Evolutionary conservation across 2,113 vertebrate species (phyloP).

Genomic region (Tragelaphus buxtoni): DNA sequence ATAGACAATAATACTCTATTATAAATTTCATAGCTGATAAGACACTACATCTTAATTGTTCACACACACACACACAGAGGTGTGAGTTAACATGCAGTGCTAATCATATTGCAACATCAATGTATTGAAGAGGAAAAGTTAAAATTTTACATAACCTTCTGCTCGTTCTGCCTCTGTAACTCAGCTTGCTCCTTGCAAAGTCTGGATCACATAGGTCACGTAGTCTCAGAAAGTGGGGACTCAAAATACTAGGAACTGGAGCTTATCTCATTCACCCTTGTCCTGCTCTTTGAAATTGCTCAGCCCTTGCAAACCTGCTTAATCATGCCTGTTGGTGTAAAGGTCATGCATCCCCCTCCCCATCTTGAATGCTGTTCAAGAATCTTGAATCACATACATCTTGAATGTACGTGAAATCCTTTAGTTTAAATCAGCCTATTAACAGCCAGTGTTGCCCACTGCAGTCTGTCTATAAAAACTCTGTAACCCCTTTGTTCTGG

Average conservation of each 20-base stretch:
- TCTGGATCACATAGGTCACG: background rate
- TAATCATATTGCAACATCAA: background rate
- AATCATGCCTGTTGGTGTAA: background rate
- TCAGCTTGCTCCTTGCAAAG: background rate
- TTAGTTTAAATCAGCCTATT: background rate
- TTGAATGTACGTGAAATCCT: rapidly evolving
- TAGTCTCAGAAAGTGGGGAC: background rate
- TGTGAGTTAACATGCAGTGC: background rate
- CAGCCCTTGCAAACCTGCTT: background rate
- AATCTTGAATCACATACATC: no score
- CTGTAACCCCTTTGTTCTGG: background rate
- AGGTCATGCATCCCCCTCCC: background rate
- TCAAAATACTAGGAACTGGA: background rate
- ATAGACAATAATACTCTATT: background rate
- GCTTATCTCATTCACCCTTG: background rate
- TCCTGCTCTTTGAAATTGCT: background rate
- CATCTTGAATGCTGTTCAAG: background rate
- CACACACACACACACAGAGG: background rate
- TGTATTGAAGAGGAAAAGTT: background rate
- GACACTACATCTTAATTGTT: background rate
- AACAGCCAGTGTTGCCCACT: background rate
- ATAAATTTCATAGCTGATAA: background rate
- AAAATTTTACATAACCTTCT: background rate
- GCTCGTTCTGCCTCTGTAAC: background rate
- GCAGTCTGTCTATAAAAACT: background rate